Conservation (phyloP, 2,888 invertebrate species). For the Meghimatium bilineatum region DNA sequence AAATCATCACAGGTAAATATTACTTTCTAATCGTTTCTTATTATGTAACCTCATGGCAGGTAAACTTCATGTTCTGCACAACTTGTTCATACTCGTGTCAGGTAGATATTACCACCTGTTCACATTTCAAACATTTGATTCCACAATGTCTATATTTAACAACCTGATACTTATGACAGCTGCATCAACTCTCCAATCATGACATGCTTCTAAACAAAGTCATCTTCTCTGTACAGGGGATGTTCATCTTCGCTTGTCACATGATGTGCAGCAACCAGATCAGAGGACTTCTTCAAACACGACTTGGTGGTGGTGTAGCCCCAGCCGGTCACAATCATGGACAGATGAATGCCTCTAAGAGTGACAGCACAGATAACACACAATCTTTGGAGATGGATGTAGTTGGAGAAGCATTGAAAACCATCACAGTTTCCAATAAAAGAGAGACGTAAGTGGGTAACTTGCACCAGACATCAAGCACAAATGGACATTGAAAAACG, state of each 20-base stretch:
- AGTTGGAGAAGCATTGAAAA: conserved; percentile 42
- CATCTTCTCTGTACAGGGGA: conserved; percentile 40
- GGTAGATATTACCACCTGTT: too few relatives aligned
- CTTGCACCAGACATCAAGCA: too few relatives aligned
- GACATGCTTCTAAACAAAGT: not conserved
- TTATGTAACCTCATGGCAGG: too few relatives aligned
- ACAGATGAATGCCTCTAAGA: conserved; percentile 42
- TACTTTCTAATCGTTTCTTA: not conserved
- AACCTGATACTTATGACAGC: not conserved
- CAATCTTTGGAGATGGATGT: conserved; percentile 50
- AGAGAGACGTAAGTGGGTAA: not conserved
- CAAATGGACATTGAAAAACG: too few relatives aligned
- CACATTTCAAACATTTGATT: too few relatives aligned
- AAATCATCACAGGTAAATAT: not conserved
- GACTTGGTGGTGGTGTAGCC: conserved; percentile 18
- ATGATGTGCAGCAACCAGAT: conserved; percentile 54
- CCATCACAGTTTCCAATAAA: conserved; percentile 28
- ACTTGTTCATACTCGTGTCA: too few relatives aligned
- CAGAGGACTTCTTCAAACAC: conserved; percentile 46
- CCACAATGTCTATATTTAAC: too few relatives aligned
- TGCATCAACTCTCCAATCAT: not conserved
- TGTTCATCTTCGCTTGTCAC: conserved; percentile 51
- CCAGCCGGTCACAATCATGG: conserved; percentile 13
- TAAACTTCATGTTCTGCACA: too few relatives aligned
- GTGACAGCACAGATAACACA: conserved; percentile 46